Evolutionary conservation across 1,140 invertebrate species (phyloP).

Genomic region (Gonioctena quinquepunctata): DNA sequence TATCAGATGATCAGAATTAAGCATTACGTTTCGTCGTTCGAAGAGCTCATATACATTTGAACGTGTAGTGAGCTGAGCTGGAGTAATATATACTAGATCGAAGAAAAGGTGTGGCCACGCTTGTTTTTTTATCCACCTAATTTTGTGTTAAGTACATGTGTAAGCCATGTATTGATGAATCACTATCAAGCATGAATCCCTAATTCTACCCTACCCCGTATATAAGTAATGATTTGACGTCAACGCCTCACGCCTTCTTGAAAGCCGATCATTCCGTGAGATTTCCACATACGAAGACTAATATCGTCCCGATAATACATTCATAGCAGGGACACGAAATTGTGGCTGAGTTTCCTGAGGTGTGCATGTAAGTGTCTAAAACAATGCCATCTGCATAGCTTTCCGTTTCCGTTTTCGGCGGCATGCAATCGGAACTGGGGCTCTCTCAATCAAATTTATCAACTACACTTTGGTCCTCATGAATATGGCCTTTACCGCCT

Average conservation of each 20-base stretch:
- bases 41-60: too few relatives aligned
- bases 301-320: slow-evolving; percentile 4
- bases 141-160: too few relatives aligned
- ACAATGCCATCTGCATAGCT: slow-evolving; percentile 55
- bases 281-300: slow-evolving; percentile 4
- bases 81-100: too few relatives aligned
- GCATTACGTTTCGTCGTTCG: too few relatives aligned
- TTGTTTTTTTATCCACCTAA: too few relatives aligned
- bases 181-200: too few relatives aligned
- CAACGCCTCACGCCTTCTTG: not conserved
- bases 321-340: slow-evolving; percentile 28
- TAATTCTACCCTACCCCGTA: not conserved
- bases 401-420: slow-evolving; percentile 49
- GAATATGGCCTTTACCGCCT: slow-evolving; percentile 40
- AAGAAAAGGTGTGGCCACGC: too few relatives aligned
- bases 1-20: too few relatives aligned
- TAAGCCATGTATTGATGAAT: too few relatives aligned
- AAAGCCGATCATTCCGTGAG: slow-evolving; percentile 1
- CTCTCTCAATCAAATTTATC: slow-evolving; percentile 55
- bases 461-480: slow-evolving; percentile 40
- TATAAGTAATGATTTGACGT: not conserved
- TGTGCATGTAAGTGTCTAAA: slow-evolving; percentile 53
- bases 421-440: slow-evolving; percentile 54
- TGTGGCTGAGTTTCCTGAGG: slow-evolving; percentile 46
- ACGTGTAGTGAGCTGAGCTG: too few relatives aligned